Percentiles rank a stretch among this genome's conserved stretches.
Evolutionary conservation across 2,888 invertebrate genomes (phyloP).

Genomic region (Chirona hameri): DNA sequence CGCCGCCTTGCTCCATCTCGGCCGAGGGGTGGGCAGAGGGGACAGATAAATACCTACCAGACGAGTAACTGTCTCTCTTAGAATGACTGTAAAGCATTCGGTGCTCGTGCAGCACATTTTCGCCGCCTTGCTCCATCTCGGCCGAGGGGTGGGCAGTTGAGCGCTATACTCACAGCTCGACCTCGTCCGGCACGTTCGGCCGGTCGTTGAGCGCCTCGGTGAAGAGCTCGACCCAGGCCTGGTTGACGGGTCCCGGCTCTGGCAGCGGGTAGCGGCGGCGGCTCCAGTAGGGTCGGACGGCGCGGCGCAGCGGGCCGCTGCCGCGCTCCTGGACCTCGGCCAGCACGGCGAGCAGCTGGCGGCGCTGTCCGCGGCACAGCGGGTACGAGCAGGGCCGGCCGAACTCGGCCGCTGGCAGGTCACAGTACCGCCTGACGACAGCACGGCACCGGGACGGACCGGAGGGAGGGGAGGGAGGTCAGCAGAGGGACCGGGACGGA

Average conservation of each 20-base stretch:
- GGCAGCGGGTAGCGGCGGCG: constrained; percentile 28
- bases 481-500: too few species aligned
- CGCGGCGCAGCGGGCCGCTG: background rate
- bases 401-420: background rate
- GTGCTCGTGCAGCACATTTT: too few species aligned
- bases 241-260: constrained; percentile 25
- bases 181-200: constrained; percentile 26
- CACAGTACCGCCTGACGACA: background rate
- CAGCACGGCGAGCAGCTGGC: constrained; percentile 5
- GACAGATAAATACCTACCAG: too few species aligned
- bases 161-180: constrained; percentile 10
- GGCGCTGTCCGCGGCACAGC: constrained; percentile 27
- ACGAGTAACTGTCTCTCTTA: too few species aligned
- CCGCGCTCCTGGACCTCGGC: background rate
- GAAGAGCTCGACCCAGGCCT: constrained; percentile 29
- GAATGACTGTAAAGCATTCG: too few species aligned
- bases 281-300: constrained; percentile 22
- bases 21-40: too few species aligned
- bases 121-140: too few species aligned
- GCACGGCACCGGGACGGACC: too few species aligned
- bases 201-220: constrained; percentile 28
- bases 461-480: too few species aligned
- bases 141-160: too few species aligned
- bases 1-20: too few species aligned
- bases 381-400: background rate